Conservation (phyloP, 92 coral and sea anemone species). For the Siderastrea radians region DNA sequence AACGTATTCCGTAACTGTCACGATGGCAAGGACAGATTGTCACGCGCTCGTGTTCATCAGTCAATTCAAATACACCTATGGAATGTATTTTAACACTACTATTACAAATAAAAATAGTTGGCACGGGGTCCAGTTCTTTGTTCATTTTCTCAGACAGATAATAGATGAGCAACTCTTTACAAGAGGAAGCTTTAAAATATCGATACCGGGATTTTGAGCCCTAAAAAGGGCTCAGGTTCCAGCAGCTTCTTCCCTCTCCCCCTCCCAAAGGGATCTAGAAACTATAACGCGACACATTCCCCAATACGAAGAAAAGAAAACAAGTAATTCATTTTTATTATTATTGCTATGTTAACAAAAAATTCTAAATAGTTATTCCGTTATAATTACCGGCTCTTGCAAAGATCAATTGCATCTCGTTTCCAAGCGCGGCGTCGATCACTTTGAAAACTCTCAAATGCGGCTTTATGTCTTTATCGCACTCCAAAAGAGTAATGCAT, state of each 20-base stretch:
- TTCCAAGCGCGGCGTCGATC: background rate
- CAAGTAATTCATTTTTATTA: background rate
- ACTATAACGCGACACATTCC: too few relatives aligned
- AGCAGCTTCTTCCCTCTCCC: too few relatives aligned
- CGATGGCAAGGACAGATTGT: conserved; percentile 29
- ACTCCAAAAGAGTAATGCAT: background rate
- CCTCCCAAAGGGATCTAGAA: too few relatives aligned
- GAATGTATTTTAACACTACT: background rate
- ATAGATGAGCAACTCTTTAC: background rate
- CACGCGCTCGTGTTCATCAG: background rate
- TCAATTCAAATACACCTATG: conserved; percentile 4
- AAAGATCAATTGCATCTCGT: background rate
- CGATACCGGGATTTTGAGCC: too few relatives aligned
- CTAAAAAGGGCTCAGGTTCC: too few relatives aligned
- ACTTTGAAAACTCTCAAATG: background rate
- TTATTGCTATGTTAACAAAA: background rate
- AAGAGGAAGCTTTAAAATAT: too few relatives aligned
- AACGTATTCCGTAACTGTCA: background rate
- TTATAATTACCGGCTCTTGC: conserved; percentile 10
- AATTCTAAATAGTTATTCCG: too few relatives aligned
- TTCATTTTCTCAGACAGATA: background rate
- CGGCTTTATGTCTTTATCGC: background rate
- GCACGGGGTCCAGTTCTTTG: too few relatives aligned
- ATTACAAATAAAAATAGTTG: background rate
- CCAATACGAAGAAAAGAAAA: background rate